These are phyloP conservation scores for Protula sp. DNA, from an alignment of 2,888 invertebrate species.

Conservation along the genomic window DNA sequence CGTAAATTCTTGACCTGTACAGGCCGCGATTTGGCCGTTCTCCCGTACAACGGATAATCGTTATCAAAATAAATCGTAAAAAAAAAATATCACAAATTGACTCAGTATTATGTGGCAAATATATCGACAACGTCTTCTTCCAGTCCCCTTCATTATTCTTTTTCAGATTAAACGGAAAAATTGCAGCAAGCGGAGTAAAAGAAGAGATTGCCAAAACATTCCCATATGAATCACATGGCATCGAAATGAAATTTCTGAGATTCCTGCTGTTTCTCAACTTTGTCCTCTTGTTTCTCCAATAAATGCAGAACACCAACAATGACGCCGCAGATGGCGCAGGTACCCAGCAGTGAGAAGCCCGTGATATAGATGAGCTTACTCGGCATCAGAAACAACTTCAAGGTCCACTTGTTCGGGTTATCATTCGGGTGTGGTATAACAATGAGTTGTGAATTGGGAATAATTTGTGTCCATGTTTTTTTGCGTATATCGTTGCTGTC, in stretches of 20 bases:
- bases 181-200: no score
- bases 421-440: slow-evolving; percentile 78
- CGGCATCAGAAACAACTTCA: slow-evolving; percentile 88
- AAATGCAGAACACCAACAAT: slow-evolving; percentile 82
- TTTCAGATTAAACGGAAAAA: no score
- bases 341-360: slow-evolving; percentile 78
- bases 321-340: slow-evolving; percentile 77
- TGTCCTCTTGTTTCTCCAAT: slow-evolving; percentile 78
- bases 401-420: slow-evolving; percentile 74
- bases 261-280: slow-evolving; percentile 71
- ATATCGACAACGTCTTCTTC: no score
- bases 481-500: slow-evolving; percentile 1
- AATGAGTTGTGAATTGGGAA: slow-evolving; percentile 96
- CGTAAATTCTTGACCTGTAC: no score
- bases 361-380: slow-evolving; percentile 89
- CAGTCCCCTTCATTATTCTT: no score
- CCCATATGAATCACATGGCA: slow-evolving; percentile 67
- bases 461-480: slow-evolving; percentile 78
- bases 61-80: no score
- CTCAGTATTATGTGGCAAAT: no score
- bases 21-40: no score
- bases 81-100: no score
- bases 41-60: no score
- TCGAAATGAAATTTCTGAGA: slow-evolving; percentile 80
- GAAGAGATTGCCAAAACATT: no score